Conservation (phyloP, 2,888 invertebrate genomes). For the Hipparchia semele region DNA sequence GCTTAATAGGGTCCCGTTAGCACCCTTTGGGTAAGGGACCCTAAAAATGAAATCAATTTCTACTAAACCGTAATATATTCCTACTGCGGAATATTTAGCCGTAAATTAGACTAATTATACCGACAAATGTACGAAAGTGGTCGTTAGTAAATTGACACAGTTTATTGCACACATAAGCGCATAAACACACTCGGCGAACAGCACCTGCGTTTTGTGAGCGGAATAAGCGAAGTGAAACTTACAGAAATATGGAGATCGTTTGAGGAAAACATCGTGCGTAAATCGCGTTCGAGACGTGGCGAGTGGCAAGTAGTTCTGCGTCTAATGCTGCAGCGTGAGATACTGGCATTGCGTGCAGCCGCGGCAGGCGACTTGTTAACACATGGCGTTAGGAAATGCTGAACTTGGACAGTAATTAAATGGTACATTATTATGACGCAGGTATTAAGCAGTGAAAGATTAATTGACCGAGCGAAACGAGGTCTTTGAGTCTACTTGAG, state of each 20-base stretch:
- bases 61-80: neutral
- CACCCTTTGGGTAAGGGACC: no score
- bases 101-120: constrained; percentile 5
- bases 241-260: constrained; percentile 16
- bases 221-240: constrained; percentile 10
- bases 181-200: neutral
- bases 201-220: constrained; percentile 6
- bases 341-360: neutral
- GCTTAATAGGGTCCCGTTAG: no score
- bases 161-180: constrained; percentile 12
- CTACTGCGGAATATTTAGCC: neutral
- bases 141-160: constrained; percentile 6
- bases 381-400: neutral
- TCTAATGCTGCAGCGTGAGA: constrained; percentile 9
- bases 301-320: neutral
- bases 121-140: neutral
- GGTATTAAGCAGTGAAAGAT: no score
- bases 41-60: neutral
- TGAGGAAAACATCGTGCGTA: constrained; percentile 4
- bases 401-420: neutral
- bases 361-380: neutral
- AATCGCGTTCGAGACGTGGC: neutral
- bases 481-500: no score
- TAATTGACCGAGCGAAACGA: no score
- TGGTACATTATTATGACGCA: neutral